Conservation (phyloP, 2,797 vertebrate genomes). For the Tinamus major region DNA sequence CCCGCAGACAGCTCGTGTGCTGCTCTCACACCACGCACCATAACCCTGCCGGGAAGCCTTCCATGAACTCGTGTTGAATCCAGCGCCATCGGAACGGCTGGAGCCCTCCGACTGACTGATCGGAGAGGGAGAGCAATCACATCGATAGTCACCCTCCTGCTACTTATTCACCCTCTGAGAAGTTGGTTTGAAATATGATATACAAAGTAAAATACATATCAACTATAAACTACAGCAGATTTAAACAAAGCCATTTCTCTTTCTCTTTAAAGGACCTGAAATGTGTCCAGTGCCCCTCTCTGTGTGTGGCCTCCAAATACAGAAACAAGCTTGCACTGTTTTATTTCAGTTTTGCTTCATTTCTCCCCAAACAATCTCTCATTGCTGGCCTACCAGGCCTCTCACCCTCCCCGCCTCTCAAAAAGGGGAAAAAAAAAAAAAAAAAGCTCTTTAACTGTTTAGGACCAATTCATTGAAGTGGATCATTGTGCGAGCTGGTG, state of each 20-base stretch:
- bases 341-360: slow-evolving; percentile 82
- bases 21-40: neutral
- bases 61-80: neutral
- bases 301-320: slow-evolving; percentile 78
- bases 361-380: slow-evolving; percentile 79
- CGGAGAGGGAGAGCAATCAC: neutral
- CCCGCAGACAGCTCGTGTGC: neutral
- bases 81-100: neutral
- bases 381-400: slow-evolving; percentile 63
- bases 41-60: neutral
- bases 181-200: slow-evolving; percentile 53
- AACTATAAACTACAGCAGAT: slow-evolving; percentile 68
- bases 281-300: slow-evolving; percentile 41
- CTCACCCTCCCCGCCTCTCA: slow-evolving; percentile 1
- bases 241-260: slow-evolving; percentile 76
- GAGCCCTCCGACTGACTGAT: neutral
- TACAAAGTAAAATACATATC: slow-evolving; percentile 45
- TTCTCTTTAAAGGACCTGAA: slow-evolving; percentile 64
- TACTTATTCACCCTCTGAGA: slow-evolving; percentile 32
- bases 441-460: slow-evolving; percentile 69
- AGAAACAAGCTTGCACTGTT: slow-evolving; percentile 78
- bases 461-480: slow-evolving; percentile 36
- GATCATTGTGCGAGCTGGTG: neutral
- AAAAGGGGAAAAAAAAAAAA: neutral
- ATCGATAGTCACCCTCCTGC: slow-evolving; percentile 3